These are phyloP conservation scores for Fopius arisanus DNA, from an alignment of 1,140 invertebrate species.

Conservation along the genomic window DNA sequence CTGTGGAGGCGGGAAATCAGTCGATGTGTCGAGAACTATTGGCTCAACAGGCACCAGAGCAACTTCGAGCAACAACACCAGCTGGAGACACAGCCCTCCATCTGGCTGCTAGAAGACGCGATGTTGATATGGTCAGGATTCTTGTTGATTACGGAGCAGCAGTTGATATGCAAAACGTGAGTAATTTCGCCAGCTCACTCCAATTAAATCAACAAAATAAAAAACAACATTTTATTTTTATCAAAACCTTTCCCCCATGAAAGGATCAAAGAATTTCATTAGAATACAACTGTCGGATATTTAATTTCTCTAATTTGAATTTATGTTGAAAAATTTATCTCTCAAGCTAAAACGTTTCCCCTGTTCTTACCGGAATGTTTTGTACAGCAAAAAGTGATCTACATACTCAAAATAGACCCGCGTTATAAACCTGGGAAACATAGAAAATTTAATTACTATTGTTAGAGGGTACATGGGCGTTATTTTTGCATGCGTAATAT, in stretches of 20 bases:
- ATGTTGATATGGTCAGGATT: slow-evolving; percentile 91
- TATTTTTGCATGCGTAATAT: slow-evolving; percentile 49
- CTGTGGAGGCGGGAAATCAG: slow-evolving; percentile 92
- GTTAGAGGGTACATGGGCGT: slow-evolving; percentile 33
- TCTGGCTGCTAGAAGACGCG: slow-evolving; percentile 85
- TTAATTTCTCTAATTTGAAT: no score
- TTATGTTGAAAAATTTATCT: no score
- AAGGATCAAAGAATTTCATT: no score
- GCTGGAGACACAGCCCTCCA: slow-evolving; percentile 91
- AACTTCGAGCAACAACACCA: slow-evolving; percentile 75
- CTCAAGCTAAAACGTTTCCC: no score
- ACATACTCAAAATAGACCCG: no score
- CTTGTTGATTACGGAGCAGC: slow-evolving; percentile 91
- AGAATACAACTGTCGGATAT: no score
- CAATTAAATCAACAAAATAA: no score
- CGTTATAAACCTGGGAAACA: neutral
- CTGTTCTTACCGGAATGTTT: no score
- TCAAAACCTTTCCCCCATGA: no score
- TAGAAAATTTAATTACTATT: slow-evolving; percentile 36
- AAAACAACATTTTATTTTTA: no score
- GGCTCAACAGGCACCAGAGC: slow-evolving; percentile 80
- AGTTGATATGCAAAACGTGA: slow-evolving; percentile 89
- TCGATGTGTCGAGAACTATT: slow-evolving; percentile 91
- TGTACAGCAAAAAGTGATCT: neutral
- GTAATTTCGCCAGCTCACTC: slow-evolving; percentile 44